A percentile compares a stretch with the other conserved stretches of the same genome.
Evolutionary conservation across 2,888 invertebrate genomes (phyloP).

Genomic region (Cerastis leucographa): DNA sequence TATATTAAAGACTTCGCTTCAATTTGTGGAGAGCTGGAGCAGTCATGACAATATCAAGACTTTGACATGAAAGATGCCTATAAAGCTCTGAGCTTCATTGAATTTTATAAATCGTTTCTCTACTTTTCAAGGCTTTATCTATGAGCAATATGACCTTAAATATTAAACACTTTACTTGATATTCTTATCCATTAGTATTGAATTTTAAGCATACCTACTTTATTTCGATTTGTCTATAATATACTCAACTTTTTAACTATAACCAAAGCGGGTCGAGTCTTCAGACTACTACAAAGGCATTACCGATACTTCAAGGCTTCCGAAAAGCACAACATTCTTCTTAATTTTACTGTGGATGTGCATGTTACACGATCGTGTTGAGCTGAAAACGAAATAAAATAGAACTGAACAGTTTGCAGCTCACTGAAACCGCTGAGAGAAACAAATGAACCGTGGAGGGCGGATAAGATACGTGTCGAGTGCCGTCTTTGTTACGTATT

Average conservation of each 20-base stretch:
- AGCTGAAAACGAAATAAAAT: slow-evolving; percentile 31
- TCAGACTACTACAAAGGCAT: background rate
- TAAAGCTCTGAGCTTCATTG: background rate
- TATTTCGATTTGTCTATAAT: background rate
- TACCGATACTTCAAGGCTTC: background rate
- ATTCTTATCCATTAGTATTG: background rate
- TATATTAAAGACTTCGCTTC: slow-evolving; percentile 8
- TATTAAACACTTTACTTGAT: background rate
- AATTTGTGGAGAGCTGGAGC: background rate
- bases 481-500: slow-evolving; percentile 8
- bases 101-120: background rate
- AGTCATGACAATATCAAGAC: background rate
- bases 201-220: too few relatives aligned
- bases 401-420: slow-evolving; percentile 17
- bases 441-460: slow-evolving; percentile 50
- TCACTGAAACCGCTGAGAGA: slow-evolving; percentile 29
- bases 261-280: too few relatives aligned
- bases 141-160: background rate
- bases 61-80: slow-evolving; percentile 10
- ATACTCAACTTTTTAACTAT: background rate
- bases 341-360: background rate
- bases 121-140: background rate
- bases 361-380: slow-evolving; percentile 27
- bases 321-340: background rate
- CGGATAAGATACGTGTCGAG: slow-evolving; percentile 37